Evolutionary conservation across 2,113 vertebrate genomes (phyloP), one percentile per base, ranked within the genome.

Genomic region (Otocyon megalotis): DNA sequence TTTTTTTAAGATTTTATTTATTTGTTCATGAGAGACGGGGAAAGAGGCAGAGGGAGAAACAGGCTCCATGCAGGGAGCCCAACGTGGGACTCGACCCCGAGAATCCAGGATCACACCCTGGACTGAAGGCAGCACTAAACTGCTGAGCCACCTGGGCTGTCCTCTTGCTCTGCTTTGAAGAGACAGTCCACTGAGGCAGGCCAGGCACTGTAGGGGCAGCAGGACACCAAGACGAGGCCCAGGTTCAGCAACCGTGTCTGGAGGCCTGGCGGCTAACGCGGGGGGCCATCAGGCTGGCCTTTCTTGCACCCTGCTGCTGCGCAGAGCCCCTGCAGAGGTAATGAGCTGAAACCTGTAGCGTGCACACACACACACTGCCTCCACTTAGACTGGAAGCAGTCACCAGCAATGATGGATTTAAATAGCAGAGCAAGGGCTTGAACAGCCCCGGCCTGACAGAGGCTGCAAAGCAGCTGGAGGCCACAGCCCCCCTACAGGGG

Each of bases 341-440:
- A 80, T 28, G 28, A 37, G 71, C 65, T 69, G 86, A 96, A 94
- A 93, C 93, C 96, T 97, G 93, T 95, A 80, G 96, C 32, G 0
- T 2, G 0, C 71, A 20, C 67, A 62, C 60, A 58, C 11, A 63
- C 43, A 3, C 37, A 5, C 13, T 2, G 28, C 60, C 74, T 69
- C 69, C 92, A 84, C 82, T 92, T 15, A 48, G 83, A 83, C 50
- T 1, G 82, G 89, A 93, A 89, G 88, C 88, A 93, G 79, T 96
- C 86, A 88, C 92, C 63, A 60, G 88, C 20, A 9, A 88, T 79
- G 93, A 94, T 53, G 80, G 74, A 93, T 93, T 90, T 91, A 97
- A 97, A 97, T 81, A 97, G 91, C 85, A 89, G 77, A 90, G 90
- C 95, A 94, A 81, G 50, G 26, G 20, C 50, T 56, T 93, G 35